Evolutionary conservation across 1,140 invertebrate species (phyloP).

Genomic region (Andricus grossulariae): DNA sequence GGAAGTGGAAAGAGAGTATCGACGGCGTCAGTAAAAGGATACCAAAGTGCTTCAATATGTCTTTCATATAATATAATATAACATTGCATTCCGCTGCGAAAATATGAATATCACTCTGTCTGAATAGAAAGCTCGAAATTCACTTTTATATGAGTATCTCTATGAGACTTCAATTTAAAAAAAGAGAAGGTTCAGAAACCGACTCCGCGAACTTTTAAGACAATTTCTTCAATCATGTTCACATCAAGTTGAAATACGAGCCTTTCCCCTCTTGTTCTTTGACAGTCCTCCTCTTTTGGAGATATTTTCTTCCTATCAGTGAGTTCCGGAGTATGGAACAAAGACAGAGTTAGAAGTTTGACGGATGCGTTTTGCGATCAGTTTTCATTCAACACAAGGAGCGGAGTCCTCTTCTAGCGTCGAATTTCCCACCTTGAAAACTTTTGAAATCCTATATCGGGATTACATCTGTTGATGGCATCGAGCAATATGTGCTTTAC

Average conservation of each 20-base stretch:
- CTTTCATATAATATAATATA: background rate
- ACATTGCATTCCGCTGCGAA: too few relatives aligned
- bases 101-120: too few relatives aligned
- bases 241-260: too few relatives aligned
- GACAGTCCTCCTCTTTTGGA: background rate
- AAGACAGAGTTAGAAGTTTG: slow-evolving; percentile 19
- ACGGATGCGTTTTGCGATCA: slow-evolving; percentile 32
- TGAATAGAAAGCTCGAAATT: too few relatives aligned
- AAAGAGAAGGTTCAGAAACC: too few relatives aligned
- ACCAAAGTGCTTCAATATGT: background rate
- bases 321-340: background rate
- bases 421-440: slow-evolving; percentile 35
- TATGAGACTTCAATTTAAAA: too few relatives aligned
- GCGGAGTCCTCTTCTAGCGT: slow-evolving; percentile 13
- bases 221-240: too few relatives aligned
- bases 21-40: slow-evolving; percentile 2
- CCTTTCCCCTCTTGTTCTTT: too few relatives aligned
- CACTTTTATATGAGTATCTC: too few relatives aligned
- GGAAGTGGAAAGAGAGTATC: slow-evolving; percentile 7
- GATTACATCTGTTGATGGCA: slow-evolving; percentile 39
- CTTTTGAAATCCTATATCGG: slow-evolving; percentile 43
- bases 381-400: slow-evolving; percentile 23
- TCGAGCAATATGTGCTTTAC: slow-evolving; percentile 37
- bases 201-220: too few relatives aligned
- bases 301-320: background rate